A percentile compares a stretch with the other conserved stretches of the same genome.
Conservation (phyloP, 2,888 invertebrate species). For the Boloria euphrosyne region DNA sequence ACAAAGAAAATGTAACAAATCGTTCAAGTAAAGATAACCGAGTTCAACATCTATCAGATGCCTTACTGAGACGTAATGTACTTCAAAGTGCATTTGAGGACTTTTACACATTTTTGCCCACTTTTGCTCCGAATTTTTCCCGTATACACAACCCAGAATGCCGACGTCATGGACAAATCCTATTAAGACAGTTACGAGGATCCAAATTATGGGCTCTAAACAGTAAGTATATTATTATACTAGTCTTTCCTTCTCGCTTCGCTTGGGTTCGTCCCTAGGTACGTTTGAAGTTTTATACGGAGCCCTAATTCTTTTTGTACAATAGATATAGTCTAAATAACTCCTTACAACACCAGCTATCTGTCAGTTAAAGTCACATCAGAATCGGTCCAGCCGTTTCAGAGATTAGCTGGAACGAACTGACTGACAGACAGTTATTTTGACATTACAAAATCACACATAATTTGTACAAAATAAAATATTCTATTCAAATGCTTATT, state of each 20-base stretch:
- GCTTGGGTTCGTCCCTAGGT: too few species aligned
- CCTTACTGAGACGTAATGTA: conserved; percentile 68
- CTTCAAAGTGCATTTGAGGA: conserved; percentile 82
- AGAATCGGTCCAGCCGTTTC: too few species aligned
- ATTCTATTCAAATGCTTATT: too few species aligned
- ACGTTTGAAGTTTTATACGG: too few species aligned
- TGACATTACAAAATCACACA: too few species aligned
- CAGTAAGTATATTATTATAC: conserved; percentile 77
- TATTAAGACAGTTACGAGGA: conserved; percentile 85
- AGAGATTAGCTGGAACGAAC: too few species aligned
- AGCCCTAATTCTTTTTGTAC: too few species aligned
- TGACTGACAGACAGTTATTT: too few species aligned
- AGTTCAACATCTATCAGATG: conserved; percentile 65
- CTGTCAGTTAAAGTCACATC: too few species aligned
- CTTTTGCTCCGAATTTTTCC: conserved; percentile 86
- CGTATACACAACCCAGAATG: conserved; percentile 85
- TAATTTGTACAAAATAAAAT: too few species aligned
- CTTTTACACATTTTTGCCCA: conserved; percentile 85
- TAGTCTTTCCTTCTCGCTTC: background rate
- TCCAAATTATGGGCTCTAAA: conserved; percentile 88
- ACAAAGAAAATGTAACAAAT: conserved; percentile 41
- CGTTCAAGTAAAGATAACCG: conserved; percentile 53
- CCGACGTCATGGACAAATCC: conserved; percentile 86
- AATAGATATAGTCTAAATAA: too few species aligned
- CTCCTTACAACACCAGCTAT: too few species aligned